Evolutionary conservation across 2,888 invertebrate species (phyloP).

Genomic region (Conus canariensis): DNA sequence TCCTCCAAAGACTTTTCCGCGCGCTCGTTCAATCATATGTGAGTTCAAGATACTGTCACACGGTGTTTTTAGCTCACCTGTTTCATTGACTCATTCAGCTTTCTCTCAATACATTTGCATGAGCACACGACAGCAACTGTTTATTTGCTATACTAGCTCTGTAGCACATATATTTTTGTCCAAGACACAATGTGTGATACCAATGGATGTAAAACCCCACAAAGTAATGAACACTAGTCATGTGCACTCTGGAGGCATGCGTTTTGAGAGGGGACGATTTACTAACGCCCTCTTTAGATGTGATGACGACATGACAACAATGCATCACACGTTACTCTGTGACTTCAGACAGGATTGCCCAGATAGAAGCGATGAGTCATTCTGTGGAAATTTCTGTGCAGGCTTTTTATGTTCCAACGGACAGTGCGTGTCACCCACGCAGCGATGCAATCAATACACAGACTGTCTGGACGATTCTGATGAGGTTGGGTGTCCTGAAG

Average conservation of each 20-base stretch:
- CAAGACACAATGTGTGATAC: neutral
- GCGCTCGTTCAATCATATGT: neutral
- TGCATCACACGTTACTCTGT: neutral
- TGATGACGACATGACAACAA: neutral
- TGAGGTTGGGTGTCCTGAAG: neutral
- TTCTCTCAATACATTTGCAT: neutral
- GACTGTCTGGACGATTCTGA: slow-evolving; percentile 16
- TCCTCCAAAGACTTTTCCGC: no score
- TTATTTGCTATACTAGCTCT: neutral
- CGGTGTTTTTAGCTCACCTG: neutral
- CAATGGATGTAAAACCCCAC: neutral
- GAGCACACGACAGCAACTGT: neutral
- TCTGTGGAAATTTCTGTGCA: neutral
- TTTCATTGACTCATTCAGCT: neutral
- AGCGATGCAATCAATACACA: neutral
- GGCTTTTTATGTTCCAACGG: slow-evolving; percentile 6
- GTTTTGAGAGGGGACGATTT: neutral
- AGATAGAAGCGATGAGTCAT: neutral
- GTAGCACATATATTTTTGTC: neutral
- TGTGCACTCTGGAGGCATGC: neutral
- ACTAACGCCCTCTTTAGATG: neutral
- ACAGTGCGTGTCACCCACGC: neutral
- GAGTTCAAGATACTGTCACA: neutral
- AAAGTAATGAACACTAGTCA: neutral
- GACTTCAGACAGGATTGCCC: slow-evolving; percentile 20